These are phyloP conservation scores for Hedya salicella DNA, from an alignment of 2,888 invertebrate species.

Conservation along the genomic window DNA sequence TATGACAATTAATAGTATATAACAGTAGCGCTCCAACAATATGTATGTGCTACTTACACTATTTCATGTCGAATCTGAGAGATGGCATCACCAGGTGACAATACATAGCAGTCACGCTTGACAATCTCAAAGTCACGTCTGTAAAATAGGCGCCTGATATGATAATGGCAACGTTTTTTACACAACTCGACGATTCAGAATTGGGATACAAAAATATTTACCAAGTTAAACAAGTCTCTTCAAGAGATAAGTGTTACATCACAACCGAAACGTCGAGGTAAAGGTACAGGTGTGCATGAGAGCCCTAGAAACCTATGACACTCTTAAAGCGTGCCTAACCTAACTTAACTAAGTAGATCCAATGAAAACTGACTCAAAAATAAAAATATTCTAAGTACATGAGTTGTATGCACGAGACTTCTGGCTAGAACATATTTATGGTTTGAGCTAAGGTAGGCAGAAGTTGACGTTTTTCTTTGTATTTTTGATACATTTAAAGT, in stretches of 20 bases:
- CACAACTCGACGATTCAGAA: too few species aligned
- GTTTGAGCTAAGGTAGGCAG: not conserved
- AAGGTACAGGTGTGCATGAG: slow-evolving; percentile 21
- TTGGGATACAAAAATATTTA: too few species aligned
- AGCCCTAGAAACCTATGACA: slow-evolving; percentile 14
- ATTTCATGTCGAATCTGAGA: too few species aligned
- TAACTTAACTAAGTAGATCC: slow-evolving; percentile 28
- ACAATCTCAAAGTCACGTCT: too few species aligned
- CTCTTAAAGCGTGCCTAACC: slow-evolving; percentile 17
- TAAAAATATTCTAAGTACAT: not conserved
- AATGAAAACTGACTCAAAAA: slow-evolving; percentile 9
- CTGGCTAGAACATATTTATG: not conserved
- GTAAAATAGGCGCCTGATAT: too few species aligned
- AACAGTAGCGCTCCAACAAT: too few species aligned
- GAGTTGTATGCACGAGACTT: not conserved
- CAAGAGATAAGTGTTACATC: not conserved
- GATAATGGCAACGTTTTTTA: too few species aligned
- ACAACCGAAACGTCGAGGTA: not conserved
- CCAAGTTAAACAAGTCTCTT: not conserved
- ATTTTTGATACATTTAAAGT: not conserved
- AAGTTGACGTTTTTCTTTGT: too few species aligned
- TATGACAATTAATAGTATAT: too few species aligned
- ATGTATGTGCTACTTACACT: too few species aligned
- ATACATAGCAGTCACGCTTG: too few species aligned
- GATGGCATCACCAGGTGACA: too few species aligned